Evolutionary conservation across 1,140 invertebrate genomes (phyloP), one percentile per base, ranked within the genome.

Genomic region (Listronotus oregonensis): DNA sequence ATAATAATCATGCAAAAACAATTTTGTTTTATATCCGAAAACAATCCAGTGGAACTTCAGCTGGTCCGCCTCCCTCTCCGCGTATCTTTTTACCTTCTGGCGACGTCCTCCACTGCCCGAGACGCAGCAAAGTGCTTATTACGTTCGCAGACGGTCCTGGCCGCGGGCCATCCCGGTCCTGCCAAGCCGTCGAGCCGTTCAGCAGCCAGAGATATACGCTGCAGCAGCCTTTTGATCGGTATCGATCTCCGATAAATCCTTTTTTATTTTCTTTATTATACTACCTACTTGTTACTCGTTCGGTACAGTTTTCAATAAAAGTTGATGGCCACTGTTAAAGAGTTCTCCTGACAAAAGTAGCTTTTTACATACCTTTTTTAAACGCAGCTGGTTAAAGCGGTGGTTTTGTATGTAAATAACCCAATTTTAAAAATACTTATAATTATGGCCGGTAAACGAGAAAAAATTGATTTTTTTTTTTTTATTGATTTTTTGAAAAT

Each of bases 51-150:
- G 47, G 8, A 46, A 46, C 47, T 15, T 31, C 15, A 50, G 12
- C 17, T 50, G n/a, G 52, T n/a, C 5, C 15, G 27, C 32, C 12
- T 10, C 34, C 32, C 32, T 17, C 18, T 14, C 52, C n/a, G 5
- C 15, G 9, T 15, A 31, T 12, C 31, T 31, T n/a, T 31, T n/a
- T 1, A 50, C 34, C 52, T 12, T 31, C n/a, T 14, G 52, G 52
- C 39, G 32, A 55, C 52, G 32, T 55, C 52, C 32, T 55, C 52
- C 52, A 39, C 52, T 15, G 31, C 52, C 52, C 52, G 40, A 18
- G 46, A 59, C 39, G 47, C 49, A 52, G 55, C 64, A 66, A 66
- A 56, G 43, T 66, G 64, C 64, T 66, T 66, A 66, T 66, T 66
- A 66, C 50, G 64, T 14, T 21, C 49, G 64, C 64, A 66, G 64